Percentiles rank a stretch among this genome's conserved stretches.
These are phyloP conservation scores for Scaptomyza graminum DNA, from an alignment of 1,140 invertebrate genomes.

Conservation along the genomic window DNA sequence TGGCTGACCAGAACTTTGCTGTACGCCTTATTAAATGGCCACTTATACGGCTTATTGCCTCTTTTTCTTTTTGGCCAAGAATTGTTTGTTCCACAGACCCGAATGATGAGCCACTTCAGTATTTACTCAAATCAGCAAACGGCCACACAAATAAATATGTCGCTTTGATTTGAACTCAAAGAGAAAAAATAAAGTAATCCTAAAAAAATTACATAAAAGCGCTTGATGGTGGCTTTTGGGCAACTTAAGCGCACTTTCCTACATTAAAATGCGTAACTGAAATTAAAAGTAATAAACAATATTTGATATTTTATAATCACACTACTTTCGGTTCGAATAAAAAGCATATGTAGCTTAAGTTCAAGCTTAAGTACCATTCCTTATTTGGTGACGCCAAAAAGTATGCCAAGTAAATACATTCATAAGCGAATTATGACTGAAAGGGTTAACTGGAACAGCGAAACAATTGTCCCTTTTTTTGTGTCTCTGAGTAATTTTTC, in stretches of 20 bases:
- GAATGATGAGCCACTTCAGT: constrained; percentile 23
- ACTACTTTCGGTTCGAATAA: background rate
- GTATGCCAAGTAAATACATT: background rate
- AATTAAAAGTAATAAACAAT: constrained; percentile 35
- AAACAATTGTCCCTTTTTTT: constrained; percentile 43
- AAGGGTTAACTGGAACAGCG: constrained; percentile 31
- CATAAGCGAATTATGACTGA: background rate
- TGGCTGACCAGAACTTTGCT: constrained; percentile 35
- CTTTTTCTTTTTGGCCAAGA: constrained; percentile 39
- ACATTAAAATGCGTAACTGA: constrained; percentile 73
- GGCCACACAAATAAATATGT: constrained; percentile 61
- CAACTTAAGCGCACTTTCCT: constrained; percentile 65
- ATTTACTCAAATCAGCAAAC: constrained; percentile 72
- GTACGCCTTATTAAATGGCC: constrained; percentile 55
- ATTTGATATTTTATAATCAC: constrained; percentile 42
- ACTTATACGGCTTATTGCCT: constrained; percentile 80
- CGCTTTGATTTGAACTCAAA: constrained; percentile 64
- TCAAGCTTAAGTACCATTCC: too few relatives aligned
- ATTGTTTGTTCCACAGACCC: constrained; percentile 14
- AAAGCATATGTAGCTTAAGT: too few relatives aligned
- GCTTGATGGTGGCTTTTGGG: constrained; percentile 28
- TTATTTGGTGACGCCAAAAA: background rate
- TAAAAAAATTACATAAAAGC: constrained; percentile 70
- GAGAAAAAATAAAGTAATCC: constrained; percentile 19
- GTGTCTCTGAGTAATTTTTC: constrained; percentile 71